phyloP scores from a whole-genome alignment of 2,113 vertebrate species.

The Passerina amoena region DNA sequence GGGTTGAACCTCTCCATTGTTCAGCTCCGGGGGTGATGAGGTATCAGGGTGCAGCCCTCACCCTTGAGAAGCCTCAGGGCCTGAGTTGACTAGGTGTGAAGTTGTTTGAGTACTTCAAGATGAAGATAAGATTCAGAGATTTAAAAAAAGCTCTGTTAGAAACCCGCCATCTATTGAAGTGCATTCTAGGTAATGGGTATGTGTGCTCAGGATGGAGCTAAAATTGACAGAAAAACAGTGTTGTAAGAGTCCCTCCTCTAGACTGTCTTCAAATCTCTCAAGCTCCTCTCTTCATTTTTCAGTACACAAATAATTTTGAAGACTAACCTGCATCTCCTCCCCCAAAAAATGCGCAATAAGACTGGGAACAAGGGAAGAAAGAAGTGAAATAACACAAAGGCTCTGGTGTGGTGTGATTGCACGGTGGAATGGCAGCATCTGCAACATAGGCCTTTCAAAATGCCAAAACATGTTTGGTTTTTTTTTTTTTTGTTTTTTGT shows the following conservation, averaged over 20 bases:
- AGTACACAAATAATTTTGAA: not conserved
- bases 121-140: slow-evolving; percentile 43
- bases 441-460: not conserved
- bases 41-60: slow-evolving; percentile 23
- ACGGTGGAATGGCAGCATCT: not conserved
- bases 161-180: not conserved
- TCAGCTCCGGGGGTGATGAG: not conserved
- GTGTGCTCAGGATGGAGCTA: not conserved
- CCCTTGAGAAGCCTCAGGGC: slow-evolving; percentile 45
- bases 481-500: too few species aligned
- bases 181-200: slow-evolving; percentile 18
- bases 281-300: not conserved
- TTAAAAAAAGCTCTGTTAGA: not conserved
- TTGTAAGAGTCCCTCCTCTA: not conserved
- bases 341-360: not conserved
- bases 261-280: not conserved
- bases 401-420: not conserved
- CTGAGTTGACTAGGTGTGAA: slow-evolving; percentile 50
- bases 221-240: not conserved
- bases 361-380: not conserved
- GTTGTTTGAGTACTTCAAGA: slow-evolving; percentile 26
- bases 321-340: not conserved
- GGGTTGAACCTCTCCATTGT: slow-evolving; percentile 50
- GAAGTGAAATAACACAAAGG: not conserved
- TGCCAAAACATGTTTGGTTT: not conserved